Base-by-base conservation (phyloP, 2,797 vertebrate species). In the Orientallactaga sibirica region DNA sequence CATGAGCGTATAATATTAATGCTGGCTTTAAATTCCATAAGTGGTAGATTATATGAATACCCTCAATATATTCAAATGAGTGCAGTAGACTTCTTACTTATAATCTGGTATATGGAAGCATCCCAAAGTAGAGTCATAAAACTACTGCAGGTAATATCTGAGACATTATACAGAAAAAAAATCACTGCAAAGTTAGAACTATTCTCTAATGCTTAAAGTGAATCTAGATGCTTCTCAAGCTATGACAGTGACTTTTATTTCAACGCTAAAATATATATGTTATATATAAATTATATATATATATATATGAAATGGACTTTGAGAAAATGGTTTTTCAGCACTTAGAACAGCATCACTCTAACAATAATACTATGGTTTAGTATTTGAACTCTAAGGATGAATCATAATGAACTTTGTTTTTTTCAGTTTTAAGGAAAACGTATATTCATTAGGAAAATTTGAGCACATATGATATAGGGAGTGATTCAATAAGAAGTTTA, bases 11-110 rank as follows among this genome's bases (percentile, higher is more conserved):
- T 77, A 67, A 19, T 7, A n/a, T 92, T 76, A 89, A 58, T 52
- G 3, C 37, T 93, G 41, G 91, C 70, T 91, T 91, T 84, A 80
- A 88, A 74, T 62, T 64, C 41, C 58, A 41, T 90, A 86, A 61
- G 66, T 27, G 78, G 20, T 52, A 12, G 11, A 62, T 6, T 43
- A 52, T 68, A 48, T 70, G 12, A 37, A n/a, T 11, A 58, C 18
- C 78, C 43, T 74, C 16, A 73, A 29, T 58, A 15, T 79, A 70
- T 77, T 92, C 52, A 73, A 62, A 33, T 20, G 6, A 78, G 22
- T 70, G 7, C 11, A 71, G 19, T 41, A 22, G 0, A n/a, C 9
- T 85, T 43, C n/a, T 41, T 70, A 88, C 91, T 84, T 77, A 48
- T 18, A 79, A 37, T 85, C 62, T 11, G 3, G 15, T 71, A 25